Evolutionary conservation across 2,113 vertebrate genomes (phyloP).

Genomic region (Hippoglossus stenolepis): DNA sequence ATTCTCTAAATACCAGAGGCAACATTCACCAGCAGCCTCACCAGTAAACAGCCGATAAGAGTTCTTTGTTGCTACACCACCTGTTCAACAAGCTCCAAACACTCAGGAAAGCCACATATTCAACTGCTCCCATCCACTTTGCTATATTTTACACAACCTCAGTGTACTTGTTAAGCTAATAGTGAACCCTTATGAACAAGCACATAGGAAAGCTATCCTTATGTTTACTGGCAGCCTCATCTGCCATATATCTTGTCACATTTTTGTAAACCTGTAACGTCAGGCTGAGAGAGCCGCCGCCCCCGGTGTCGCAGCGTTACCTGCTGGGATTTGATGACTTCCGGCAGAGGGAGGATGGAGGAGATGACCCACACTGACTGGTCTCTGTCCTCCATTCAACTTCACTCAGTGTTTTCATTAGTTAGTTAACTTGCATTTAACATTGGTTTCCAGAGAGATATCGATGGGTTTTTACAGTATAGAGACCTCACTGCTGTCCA

Average conservation of each 20-base stretch:
- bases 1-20: neutral
- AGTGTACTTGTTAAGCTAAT: neutral
- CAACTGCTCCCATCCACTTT: neutral
- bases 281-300: neutral
- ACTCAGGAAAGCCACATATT: neutral
- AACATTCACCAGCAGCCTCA: neutral
- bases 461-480: neutral
- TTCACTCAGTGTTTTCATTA: too few species aligned
- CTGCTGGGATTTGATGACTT: neutral
- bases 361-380: neutral
- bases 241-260: neutral
- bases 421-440: too few species aligned
- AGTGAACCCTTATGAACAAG: neutral
- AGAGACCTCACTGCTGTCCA: neutral
- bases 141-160: neutral
- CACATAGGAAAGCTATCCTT: neutral
- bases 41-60: neutral
- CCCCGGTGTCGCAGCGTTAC: neutral
- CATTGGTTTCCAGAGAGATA: neutral
- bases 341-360: neutral
- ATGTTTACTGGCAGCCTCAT: neutral
- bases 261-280: neutral
- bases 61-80: neutral
- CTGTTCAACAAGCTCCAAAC: neutral
- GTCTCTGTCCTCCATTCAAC: neutral